Evolutionary conservation across 37 sponge, comb jelly and placozoan species (phyloP), one percentile per base, ranked within the genome.

Genomic region (Tethya wilhelma): DNA sequence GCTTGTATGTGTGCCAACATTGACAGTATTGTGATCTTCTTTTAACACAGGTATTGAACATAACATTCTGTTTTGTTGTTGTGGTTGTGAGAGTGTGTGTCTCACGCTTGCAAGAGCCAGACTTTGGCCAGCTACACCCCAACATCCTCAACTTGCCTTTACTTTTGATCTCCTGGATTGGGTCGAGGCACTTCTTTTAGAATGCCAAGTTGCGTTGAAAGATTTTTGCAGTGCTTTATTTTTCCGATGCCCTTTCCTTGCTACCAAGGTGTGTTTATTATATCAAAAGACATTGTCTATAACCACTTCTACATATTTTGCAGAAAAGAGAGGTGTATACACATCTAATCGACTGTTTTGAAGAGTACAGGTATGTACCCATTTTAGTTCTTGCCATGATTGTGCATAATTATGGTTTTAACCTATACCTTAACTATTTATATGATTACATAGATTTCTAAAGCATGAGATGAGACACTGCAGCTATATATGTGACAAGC

Each of bases 341-440:
- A 56, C 29, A 11, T 11, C 37, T 75, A 62, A 57, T 75, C 5
- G 76, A 75, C 31, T 55, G 60, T 17, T 75, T 75, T 75, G 76
- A 75, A 29, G 76, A 75, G 57, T 75, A 75, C 31, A 56, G 76
- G 76, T 72, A n/a, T 22, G 31, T 72, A n/a, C n/a, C n/a, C n/a
- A n/a, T n/a, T n/a, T n/a, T n/a, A n/a, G n/a, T n/a, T n/a, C n/a
- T n/a, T n/a, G n/a, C n/a, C n/a, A n/a, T n/a, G n/a, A n/a, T n/a
- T n/a, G n/a, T n/a, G n/a, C n/a, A n/a, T n/a, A n/a, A n/a, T n/a
- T n/a, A n/a, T n/a, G n/a, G n/a, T n/a, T n/a, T n/a, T n/a, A n/a
- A n/a, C n/a, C n/a, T n/a, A n/a, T n/a, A n/a, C n/a, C n/a, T n/a
- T n/a, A n/a, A n/a, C n/a, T n/a, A n/a, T n/a, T n/a, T n/a, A n/a